These are phyloP conservation scores for Dromas ardeola DNA, from an alignment of 2,113 vertebrate genomes.

Conservation along the genomic window DNA sequence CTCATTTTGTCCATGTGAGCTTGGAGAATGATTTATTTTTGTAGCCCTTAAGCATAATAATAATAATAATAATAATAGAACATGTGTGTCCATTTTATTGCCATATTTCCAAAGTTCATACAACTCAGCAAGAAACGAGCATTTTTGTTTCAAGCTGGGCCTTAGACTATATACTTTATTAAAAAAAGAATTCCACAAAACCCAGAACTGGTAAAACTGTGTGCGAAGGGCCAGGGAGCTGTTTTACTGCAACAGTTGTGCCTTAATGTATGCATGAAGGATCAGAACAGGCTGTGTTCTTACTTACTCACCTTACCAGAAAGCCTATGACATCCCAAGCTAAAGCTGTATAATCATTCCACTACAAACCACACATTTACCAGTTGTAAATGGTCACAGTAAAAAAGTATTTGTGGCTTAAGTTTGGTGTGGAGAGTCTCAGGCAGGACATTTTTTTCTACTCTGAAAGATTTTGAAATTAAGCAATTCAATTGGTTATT, in stretches of 20 bases:
- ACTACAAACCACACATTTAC: conserved; percentile 18
- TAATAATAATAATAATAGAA: conserved; percentile 60
- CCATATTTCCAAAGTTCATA: conserved; percentile 55
- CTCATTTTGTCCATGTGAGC: conserved; percentile 43
- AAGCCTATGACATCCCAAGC: not conserved
- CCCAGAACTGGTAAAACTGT: conserved; percentile 16
- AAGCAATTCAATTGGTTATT: not conserved
- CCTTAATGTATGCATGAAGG: not conserved
- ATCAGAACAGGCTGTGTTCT: not conserved
- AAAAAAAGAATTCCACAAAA: conserved; percentile 37
- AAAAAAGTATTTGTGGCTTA: not conserved
- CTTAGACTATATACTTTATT: conserved; percentile 43
- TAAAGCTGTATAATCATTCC: conserved; percentile 1
- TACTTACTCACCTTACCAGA: conserved; percentile 17
- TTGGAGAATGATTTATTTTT: conserved; percentile 53
- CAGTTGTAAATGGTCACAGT: not conserved
- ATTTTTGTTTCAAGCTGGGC: conserved; percentile 56
- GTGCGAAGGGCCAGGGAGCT: not conserved
- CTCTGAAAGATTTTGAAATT: not conserved
- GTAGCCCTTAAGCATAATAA: conserved; percentile 52
- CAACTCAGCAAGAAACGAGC: conserved; percentile 2
- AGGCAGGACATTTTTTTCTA: not conserved
- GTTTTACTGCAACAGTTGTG: not conserved
- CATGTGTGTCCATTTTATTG: conserved; percentile 66
- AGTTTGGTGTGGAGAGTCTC: not conserved